Percentiles rank a stretch among this genome's conserved stretches.
Conservation (phyloP, 2,113 vertebrate species). For the Hystrix cristata region DNA sequence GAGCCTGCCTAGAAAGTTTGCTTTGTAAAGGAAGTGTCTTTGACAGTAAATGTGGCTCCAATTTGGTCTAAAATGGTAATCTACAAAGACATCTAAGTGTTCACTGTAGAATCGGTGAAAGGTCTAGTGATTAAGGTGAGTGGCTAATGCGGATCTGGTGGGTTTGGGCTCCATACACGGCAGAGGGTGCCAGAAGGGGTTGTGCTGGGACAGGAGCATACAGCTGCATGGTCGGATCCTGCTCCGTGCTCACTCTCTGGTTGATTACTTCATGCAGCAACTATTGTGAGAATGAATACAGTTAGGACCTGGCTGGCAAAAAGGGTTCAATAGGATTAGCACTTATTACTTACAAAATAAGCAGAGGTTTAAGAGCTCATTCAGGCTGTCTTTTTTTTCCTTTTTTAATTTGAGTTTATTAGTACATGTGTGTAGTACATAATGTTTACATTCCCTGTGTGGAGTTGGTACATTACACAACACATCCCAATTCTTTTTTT, state of each 20-base stretch:
- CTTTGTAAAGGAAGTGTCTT: background rate
- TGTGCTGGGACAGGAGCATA: fast-evolving
- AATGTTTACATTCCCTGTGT: background rate
- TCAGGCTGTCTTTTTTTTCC: background rate
- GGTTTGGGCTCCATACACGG: fast-evolving
- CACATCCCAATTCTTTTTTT: background rate
- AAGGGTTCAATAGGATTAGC: background rate
- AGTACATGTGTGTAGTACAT: background rate
- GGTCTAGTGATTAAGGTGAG: background rate
- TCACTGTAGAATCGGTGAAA: background rate
- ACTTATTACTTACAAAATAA: background rate
- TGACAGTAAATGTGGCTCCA: background rate
- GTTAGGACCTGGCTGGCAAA: background rate
- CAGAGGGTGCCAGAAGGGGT: background rate
- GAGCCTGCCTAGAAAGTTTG: background rate
- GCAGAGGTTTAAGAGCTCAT: background rate
- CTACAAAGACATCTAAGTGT: background rate
- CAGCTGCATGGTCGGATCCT: background rate
- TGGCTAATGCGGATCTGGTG: background rate
- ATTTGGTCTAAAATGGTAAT: background rate
- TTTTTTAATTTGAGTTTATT: background rate
- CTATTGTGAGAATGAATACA: background rate
- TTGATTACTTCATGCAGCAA: background rate
- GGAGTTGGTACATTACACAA: background rate
- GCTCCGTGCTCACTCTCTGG: fast-evolving